Conservation (phyloP, 2,797 vertebrate species). For the Poeciliopsis gracilis region DNA sequence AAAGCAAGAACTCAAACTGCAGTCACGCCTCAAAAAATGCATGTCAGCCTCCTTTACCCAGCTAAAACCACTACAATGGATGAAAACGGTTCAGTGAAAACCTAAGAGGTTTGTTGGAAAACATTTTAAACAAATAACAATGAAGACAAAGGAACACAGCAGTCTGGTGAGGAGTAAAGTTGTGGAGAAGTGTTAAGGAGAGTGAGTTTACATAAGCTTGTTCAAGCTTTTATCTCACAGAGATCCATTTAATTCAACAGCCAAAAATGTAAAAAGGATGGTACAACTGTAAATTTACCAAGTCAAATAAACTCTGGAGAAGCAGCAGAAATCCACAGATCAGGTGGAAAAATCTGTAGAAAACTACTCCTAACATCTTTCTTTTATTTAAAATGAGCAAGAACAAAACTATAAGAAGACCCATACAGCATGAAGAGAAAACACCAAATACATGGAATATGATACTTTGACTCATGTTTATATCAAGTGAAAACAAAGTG, state of each 20-base stretch:
- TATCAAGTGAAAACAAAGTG: not conserved
- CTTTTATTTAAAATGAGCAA: not conserved
- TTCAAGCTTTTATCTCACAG: not conserved
- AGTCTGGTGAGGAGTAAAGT: not conserved
- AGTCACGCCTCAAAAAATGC: not conserved
- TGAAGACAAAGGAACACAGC: not conserved
- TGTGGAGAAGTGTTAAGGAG: not conserved
- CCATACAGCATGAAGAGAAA: not conserved
- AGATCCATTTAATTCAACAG: not conserved
- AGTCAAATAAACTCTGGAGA: not conserved
- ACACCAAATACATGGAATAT: not conserved
- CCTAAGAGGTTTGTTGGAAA: not conserved
- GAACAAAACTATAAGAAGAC: not conserved
- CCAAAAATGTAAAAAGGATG: not conserved
- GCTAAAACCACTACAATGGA: not conserved
- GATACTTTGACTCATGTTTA: not conserved
- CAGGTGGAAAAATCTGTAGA: not conserved
- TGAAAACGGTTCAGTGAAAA: not conserved
- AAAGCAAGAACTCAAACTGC: not conserved
- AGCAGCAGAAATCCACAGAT: not conserved
- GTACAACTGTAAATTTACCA: not conserved
- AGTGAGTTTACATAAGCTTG: not conserved
- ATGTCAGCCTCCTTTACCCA: not conserved
- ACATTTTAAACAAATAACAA: not conserved
- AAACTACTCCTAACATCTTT: not conserved